These are phyloP conservation scores for Xyliphius kryptos DNA, from an alignment of 2,113 vertebrate species.

Conservation along the genomic window DNA sequence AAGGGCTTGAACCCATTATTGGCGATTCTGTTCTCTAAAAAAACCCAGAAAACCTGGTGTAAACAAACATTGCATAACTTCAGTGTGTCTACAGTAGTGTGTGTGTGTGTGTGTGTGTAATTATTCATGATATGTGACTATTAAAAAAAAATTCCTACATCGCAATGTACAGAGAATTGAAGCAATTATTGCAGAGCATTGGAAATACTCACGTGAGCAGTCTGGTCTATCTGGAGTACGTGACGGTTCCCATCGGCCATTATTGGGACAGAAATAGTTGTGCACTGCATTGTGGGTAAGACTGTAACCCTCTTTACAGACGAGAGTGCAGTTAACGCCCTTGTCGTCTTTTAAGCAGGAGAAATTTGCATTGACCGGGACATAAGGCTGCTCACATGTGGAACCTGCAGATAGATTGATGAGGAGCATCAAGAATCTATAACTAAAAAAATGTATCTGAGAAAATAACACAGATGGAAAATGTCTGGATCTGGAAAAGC, in stretches of 20 bases:
- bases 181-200: neutral
- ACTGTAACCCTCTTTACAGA: slow-evolving; percentile 83
- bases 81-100: no score
- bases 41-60: neutral
- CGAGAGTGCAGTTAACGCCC: slow-evolving; percentile 83
- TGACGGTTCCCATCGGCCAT: slow-evolving; percentile 83
- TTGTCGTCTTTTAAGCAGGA: slow-evolving; percentile 68
- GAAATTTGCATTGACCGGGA: slow-evolving; percentile 83
- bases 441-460: no score
- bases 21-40: slow-evolving; percentile 85
- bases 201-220: slow-evolving; percentile 77
- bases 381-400: slow-evolving; percentile 80
- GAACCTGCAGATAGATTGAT: no score
- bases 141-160: no score
- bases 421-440: no score
- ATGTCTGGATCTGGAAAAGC: no score
- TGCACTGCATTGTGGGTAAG: slow-evolving; percentile 79
- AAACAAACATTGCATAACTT: neutral
- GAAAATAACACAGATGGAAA: no score
- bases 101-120: no score
- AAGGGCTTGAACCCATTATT: slow-evolving; percentile 95
- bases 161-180: slow-evolving; percentile 33
- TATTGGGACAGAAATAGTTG: slow-evolving; percentile 80
- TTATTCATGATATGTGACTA: no score
- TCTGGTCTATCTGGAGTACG: slow-evolving; percentile 78